Conservation (phyloP, 2,888 invertebrate genomes). For the Sericinus montela region DNA sequence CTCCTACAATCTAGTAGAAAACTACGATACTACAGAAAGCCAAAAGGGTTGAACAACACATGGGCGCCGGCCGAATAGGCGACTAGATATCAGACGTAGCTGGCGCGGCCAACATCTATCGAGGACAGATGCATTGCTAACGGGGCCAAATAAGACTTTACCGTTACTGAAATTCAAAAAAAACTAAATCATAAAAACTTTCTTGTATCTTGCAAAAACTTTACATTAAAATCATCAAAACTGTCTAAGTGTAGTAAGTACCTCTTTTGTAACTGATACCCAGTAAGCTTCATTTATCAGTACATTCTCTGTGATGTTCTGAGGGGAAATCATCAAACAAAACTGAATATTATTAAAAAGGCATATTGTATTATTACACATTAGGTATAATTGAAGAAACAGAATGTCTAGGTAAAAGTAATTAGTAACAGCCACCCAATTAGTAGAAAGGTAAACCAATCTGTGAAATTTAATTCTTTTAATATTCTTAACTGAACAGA, state of each 20-base stretch:
- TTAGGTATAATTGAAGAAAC: constrained; percentile 22
- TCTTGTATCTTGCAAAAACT: constrained; percentile 77
- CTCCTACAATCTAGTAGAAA: constrained; percentile 75
- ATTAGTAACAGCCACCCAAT: constrained; percentile 63
- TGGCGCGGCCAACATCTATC: constrained; percentile 60
- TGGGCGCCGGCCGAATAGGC: constrained; percentile 46
- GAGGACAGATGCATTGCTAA: constrained; percentile 80
- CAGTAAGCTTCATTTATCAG: constrained; percentile 96
- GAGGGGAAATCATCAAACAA: constrained; percentile 84
- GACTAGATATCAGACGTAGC: constrained; percentile 39
- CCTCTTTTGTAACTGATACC: constrained; percentile 96
- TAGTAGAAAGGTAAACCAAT: constrained; percentile 65
- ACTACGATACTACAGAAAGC: constrained; percentile 76
- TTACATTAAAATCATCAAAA: constrained; percentile 78
- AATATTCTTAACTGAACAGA: constrained; percentile 34
- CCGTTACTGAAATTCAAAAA: constrained; percentile 76
- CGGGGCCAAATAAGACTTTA: constrained; percentile 79
- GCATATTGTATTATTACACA: constrained; percentile 40
- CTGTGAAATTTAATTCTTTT: constrained; percentile 52
- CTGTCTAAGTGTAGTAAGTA: constrained; percentile 83
- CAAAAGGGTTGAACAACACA: constrained; percentile 75
- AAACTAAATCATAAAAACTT: constrained; percentile 78
- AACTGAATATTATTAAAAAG: constrained; percentile 70
- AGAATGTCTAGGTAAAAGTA: constrained; percentile 25
- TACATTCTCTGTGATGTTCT: constrained; percentile 97